Base-by-base conservation (phyloP, 2,888 invertebrate species). In the Lissocephala sabroskyi region DNA sequence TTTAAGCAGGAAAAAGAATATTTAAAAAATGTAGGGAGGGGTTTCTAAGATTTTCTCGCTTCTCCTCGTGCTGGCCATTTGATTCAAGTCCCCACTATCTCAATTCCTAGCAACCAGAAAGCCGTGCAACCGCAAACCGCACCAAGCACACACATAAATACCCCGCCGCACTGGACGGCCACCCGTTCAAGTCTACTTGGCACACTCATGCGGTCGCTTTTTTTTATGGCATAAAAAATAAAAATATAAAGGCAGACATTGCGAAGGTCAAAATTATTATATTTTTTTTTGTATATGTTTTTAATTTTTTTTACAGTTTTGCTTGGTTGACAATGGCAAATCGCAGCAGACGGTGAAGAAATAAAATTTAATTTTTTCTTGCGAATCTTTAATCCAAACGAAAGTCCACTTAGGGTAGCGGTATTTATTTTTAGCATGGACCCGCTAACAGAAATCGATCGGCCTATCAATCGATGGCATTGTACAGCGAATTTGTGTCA, bases 261-360 rank as follows among this genome's bases (percentile, higher is more conserved):
- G 43, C 46, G 62, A 62, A 61, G 62, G 62, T 62, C 57, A 61
- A 39, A 50, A 55, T 62, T 50, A 49, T 49, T 49, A 29, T 46
- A 13, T 39, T 39, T 39, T 16, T 26, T 29, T 41, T 41, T 23
- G 2, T 29, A 14, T 6, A 13, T 10, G 14, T 14, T 36, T 16
- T 30, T 2, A 17, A 30, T 17, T 26, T 13, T 35, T 19, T 14
- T 23, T 5, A 26, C n/a, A 14, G 26, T 43, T 26, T 11, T 48
- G 48, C 18, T 4, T 18, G 26, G 54, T 56, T 56, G 56, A 56
- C 56, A 53, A 43, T 48, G n/a, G n/a, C n/a, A n/a, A n/a, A n/a
- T n/a, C n/a, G n/a, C 45, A 37, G 33, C 45, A 41, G 50, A 52
- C 44, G 28, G 32, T 47, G 48, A 56, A 36, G 18, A 33, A 18